Evolutionary conservation across 35 echinoderm and acorn worm genomes (phyloP), one percentile per base, ranked within the genome.

Genomic region (Ophioderma brevispina): DNA sequence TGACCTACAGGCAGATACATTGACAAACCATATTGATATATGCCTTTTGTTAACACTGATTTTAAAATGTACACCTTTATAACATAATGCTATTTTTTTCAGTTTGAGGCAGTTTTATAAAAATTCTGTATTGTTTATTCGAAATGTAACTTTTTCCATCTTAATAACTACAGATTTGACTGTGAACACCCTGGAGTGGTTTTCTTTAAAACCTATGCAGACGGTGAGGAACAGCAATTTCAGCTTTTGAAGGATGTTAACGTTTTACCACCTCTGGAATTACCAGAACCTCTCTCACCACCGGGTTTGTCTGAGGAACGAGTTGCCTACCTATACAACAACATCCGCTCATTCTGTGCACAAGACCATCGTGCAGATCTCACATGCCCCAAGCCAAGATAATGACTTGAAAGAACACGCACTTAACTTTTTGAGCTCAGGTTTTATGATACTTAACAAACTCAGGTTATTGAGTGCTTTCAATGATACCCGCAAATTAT

Each of bases 201-300:
- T 52, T 52, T 52, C 21, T 52, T 8, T 21, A 52, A 52, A 21
- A 52, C 8, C 8, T 11, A 8, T 52, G 8, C 59, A 13, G 59
- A 35, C 41, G 37, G 55, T 35, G 85, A 87, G 63, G 85, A 87
- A 38, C 32, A 14, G 13, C 17, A 35, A 13, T 76, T 87, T 37
- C 21, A 38, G 40, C 15, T 76, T 0, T 38, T 87, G 34, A 87
- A 76, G 85, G 40, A 87, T 32, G 17, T 33, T 37, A 32, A 19
- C 33, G 32, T 32, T 32, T 84, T 76, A 33, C 85, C 85, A 21
- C 85, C 85, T 34, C 17, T 33, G 3, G 35, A 76, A 34, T 37
- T 76, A 35, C 85, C 85, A 37, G 50, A 32, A 10, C 33, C 64
- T 13, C 21, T 36, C 38, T 13, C 21, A 35, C 56, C 85, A 0